These are phyloP conservation scores for Eclectus roratus DNA, from an alignment of 2,113 vertebrate species.

Conservation along the genomic window DNA sequence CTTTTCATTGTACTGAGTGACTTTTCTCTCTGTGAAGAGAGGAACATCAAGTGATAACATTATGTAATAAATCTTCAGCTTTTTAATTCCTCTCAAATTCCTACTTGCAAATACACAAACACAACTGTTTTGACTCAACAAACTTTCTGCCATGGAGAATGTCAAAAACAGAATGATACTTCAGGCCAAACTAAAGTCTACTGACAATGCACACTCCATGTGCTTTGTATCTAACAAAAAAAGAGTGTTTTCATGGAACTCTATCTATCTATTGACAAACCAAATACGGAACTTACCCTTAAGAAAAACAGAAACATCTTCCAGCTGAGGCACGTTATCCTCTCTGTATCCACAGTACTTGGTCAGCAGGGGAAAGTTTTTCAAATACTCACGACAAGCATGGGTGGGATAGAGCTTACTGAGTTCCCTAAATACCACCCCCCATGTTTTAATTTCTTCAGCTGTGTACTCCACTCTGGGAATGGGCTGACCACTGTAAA, in stretches of 20 bases:
- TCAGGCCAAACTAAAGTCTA: neutral
- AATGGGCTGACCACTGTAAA: conserved; percentile 89
- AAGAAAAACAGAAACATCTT: conserved; percentile 92
- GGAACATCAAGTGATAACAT: neutral
- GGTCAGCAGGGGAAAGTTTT: conserved; percentile 91
- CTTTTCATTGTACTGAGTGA: neutral
- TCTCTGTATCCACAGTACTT: conserved; percentile 93
- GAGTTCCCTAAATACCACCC: conserved; percentile 90
- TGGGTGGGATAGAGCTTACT: conserved; percentile 95
- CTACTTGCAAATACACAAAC: neutral
- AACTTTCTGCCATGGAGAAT: neutral
- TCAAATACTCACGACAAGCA: conserved; percentile 92
- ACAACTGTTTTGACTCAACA: neutral
- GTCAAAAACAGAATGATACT: neutral
- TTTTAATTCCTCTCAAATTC: neutral
- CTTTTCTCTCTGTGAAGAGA: neutral
- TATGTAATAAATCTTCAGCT: neutral
- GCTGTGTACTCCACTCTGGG: conserved; percentile 88
- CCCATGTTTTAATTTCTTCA: conserved; percentile 95
- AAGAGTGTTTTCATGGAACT: neutral
- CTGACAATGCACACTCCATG: neutral
- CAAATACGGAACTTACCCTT: conserved; percentile 78
- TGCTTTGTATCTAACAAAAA: neutral
- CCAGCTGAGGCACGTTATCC: conserved; percentile 94
- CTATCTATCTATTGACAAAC: neutral